These are phyloP conservation scores for Heliconius erato DNA, from an alignment of 2,888 invertebrate species.

Conservation along the genomic window DNA sequence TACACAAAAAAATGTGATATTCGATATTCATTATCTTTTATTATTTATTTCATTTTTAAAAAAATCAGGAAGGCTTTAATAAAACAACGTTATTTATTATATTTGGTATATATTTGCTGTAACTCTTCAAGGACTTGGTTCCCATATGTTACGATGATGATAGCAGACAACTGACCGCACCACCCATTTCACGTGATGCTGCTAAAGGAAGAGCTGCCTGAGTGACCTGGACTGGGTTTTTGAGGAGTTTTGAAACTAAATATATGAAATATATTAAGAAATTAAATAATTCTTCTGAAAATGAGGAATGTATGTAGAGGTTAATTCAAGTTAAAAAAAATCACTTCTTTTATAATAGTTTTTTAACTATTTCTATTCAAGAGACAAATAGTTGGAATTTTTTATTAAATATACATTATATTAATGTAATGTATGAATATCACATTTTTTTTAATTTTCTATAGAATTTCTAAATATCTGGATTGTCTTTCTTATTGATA, in stretches of 20 bases:
- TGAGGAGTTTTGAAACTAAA: not conserved
- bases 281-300: not conserved
- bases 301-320: not conserved
- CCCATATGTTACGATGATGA: constrained; percentile 11
- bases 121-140: not conserved
- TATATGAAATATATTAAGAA: not conserved
- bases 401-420: too few species aligned
- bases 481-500: not conserved
- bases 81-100: not conserved
- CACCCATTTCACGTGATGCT: not conserved
- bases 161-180: not conserved
- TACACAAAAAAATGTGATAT: too few species aligned
- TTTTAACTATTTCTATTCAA: too few species aligned
- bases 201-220: constrained; percentile 7
- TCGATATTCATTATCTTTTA: too few species aligned
- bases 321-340: not conserved
- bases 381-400: too few species aligned
- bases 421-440: not conserved
- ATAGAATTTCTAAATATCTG: not conserved
- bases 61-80: not conserved
- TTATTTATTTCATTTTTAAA: not conserved
- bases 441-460: not conserved
- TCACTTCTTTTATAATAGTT: too few species aligned
- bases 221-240: constrained; percentile 15
- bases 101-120: not conserved